Evolutionary conservation across 1,140 invertebrate species (phyloP), one percentile per base, ranked within the genome.

Genomic region (Nymphalis io): DNA sequence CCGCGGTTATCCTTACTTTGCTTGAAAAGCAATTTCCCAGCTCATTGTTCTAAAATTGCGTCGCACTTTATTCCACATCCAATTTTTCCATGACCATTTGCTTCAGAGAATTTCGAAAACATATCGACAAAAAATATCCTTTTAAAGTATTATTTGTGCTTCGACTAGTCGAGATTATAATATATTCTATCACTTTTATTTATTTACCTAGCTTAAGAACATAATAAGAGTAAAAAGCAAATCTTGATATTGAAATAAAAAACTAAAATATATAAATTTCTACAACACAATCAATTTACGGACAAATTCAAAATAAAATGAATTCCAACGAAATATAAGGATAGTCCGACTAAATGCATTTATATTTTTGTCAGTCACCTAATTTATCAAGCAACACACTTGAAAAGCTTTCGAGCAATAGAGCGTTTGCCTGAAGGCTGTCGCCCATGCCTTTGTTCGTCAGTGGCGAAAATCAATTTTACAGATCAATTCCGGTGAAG

Each of bases 21-120:
- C 66, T 67, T 75, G 63, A 76, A 82, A 84, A 81, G 75, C 83
- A 85, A 85, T 85, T 85, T 84, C 73, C 76, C 74, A 75, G 73
- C 76, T 81, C 78, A 81, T 85, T 87, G 83, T 85, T 84, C 80
- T 82, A 79, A 82, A 87, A 87, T 87, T 85, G 78, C 79, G 70
- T 78, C 74, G 68, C 74, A 64, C 74, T 76, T 65, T 40, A 75
- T 72, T 75, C 75, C 55, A 67, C 63, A 66, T 61, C 73, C 64
- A 59, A 68, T 68, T 71, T 68, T 70, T 73, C 60, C 53, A 64
- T 73, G 66, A 73, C 73, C 60, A 68, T 77, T 78, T 71, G 63
- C 74, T 75, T 73, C 70, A 66, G 67, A 75, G 18, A 48, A 40
- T 68, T 55, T 55, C 66, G 20, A 61, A 68, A 61, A 61, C 46